Percentiles rank a stretch among this genome's conserved stretches.
Evolutionary conservation across 2,797 vertebrate species (phyloP).

Genomic region (Dicrostonyx torquatus): DNA sequence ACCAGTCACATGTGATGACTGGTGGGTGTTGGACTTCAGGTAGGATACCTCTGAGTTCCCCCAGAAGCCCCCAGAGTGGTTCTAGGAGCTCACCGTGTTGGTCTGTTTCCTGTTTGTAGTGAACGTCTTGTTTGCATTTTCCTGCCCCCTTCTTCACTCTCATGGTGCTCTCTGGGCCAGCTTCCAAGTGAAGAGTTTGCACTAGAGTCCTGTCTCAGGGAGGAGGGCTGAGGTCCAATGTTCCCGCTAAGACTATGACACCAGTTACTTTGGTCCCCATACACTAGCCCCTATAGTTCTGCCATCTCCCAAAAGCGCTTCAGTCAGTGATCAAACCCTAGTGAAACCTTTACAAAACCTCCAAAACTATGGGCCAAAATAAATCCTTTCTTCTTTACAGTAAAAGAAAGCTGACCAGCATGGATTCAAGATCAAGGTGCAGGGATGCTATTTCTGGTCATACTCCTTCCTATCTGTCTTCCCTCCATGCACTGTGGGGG

Average conservation of each 20-base stretch:
- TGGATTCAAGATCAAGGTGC: not conserved
- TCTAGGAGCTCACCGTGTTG: not conserved
- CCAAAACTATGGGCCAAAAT: not conserved
- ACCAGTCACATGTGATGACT: not conserved
- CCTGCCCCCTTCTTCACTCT: not conserved
- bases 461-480: not conserved
- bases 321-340: not conserved
- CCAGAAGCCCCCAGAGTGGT: not conserved
- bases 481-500: not conserved
- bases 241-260: not conserved
- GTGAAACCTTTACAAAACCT: not conserved
- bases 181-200: not conserved
- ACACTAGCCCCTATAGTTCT: not conserved
- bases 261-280: not conserved
- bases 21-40: not conserved
- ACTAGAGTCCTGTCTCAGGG: not conserved
- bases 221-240: not conserved
- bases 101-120: not conserved
- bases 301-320: not conserved
- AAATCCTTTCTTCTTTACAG: not conserved
- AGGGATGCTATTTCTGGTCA: not conserved
- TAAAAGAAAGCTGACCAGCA: not conserved
- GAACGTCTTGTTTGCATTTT: not conserved
- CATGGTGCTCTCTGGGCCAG: not conserved
- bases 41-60: not conserved